Evolutionary conservation across 2,113 vertebrate genomes (phyloP), one percentile per base, ranked within the genome.

Genomic region (Ochotona princeps): DNA sequence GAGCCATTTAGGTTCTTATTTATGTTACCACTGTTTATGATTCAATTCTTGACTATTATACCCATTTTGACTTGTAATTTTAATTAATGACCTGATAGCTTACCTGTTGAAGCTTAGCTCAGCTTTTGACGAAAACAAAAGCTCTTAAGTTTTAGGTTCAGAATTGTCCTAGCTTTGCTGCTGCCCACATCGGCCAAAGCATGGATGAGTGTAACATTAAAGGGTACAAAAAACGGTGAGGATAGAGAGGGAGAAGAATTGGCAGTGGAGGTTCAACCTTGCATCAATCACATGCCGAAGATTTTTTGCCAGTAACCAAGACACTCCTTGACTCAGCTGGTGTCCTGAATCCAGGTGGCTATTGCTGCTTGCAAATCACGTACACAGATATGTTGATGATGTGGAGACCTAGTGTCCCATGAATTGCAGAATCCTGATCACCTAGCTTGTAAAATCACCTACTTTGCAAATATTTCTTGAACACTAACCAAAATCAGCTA

Each of bases 331-430:
- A 5, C 28, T 84, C n/a, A 88, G 26, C 13, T 28, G 74, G n/a
- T n/a, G 92, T 74, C 49, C n/a, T 69, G 11, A 83, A 28, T 83
- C n/a, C 82, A 87, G 7, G 17, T 92, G 60, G 49, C 26, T 86
- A 0, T 44, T 78, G 47, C 51, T 84, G 18, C 6, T 89, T 93
- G 28, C 12, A 5, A 18, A 21, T 17, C 26, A 21, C 28, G 83
- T 18, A 23, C 80, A 69, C 7, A 87, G 51, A 28, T 66, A 28
- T 35, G 28, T 73, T 54, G 30, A 66, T 65, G 49, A 61, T 35
- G 25, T 88, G 23, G 63, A 82, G 10, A 80, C 30, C 21, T 82
- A 80, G 47, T 17, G 76, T 28, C 30, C 11, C 28, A 8, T 72
- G 35, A 86, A 13, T 49, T 15, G 7, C 35, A 72, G 70, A 72